Evolutionary conservation across 2,113 vertebrate species (phyloP).

Genomic region (Plotosus lineatus): DNA sequence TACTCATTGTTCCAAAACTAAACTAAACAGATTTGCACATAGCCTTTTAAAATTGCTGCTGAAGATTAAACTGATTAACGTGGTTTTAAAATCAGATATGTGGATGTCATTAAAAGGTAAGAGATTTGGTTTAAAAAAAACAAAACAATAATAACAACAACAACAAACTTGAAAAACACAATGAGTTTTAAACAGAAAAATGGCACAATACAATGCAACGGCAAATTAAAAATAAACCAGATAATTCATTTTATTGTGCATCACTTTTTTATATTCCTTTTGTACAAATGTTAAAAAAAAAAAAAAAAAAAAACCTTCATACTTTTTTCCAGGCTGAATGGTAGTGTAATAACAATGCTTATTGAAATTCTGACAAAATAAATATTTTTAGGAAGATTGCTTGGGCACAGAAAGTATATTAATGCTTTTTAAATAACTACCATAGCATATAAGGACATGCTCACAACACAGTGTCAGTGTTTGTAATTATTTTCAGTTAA

Average conservation of each 20-base stretch:
- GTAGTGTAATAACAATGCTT: background rate
- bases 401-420: background rate
- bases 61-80: no score
- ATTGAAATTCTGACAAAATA: background rate
- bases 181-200: background rate
- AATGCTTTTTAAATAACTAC: background rate
- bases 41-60: background rate
- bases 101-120: background rate
- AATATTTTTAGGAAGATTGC: background rate
- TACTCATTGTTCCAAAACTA: conserved; percentile 14
- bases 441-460: background rate
- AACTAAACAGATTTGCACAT: background rate
- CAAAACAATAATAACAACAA: no score
- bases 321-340: background rate
- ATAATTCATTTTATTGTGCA: background rate
- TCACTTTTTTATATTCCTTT: background rate
- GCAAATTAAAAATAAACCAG: no score
- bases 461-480: background rate
- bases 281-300: no score
- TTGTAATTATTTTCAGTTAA: background rate
- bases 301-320: background rate
- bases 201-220: no score
- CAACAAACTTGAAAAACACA: background rate
- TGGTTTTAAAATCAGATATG: background rate
- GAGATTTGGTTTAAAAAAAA: no score